Base-by-base conservation (phyloP, 2,797 vertebrate species). In the Spinibarbus caldwelli region DNA sequence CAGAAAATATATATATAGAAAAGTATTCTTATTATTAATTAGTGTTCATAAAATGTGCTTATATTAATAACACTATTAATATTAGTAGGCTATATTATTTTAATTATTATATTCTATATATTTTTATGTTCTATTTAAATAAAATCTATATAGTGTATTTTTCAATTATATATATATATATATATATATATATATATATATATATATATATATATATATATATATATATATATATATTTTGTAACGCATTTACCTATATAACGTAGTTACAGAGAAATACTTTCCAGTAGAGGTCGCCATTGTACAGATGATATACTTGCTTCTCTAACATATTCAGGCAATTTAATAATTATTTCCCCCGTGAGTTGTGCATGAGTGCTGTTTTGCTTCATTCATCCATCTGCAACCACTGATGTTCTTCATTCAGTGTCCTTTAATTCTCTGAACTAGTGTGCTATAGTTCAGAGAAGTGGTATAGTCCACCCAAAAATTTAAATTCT, bases 271-370 rank as follows among this genome's bases (percentile, higher is more conserved):
- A 31, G 54, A 1, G 2, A 5, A 14, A 75, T 78, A 6, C 72
- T 29, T 80, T 38, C 84, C 84, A 85, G 43, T 71, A 80, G 84
- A 73, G 41, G 77, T 41, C 84, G 4, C 41, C 17, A 80, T 80
- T 72, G 66, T 36, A 80, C 54, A 64, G 66, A 62, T 62, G 2
- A 59, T 77, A 36, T 57, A 19, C 4, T 47, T 57, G 29, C 15
- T n/a, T 47, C 21, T 47, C 19, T 19, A 71, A 68, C 34, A 57
- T 36, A 23, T n/a, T 38, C 57, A 41, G n/a, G n/a, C 6, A 34
- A 66, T 31, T 41, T 31, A 19, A 15, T 17, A 31, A n/a, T 21
- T n/a, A 17, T 59, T 78, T 59, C 38, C 8, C n/a, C 49, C 14
- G 23, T 23, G 23, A 76, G 31, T 21, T 14, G 29, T 52, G 21